Evolutionary conservation across 2,113 vertebrate genomes (phyloP), one percentile per base, ranked within the genome.

Genomic region (Protomyctophum bolini): DNA sequence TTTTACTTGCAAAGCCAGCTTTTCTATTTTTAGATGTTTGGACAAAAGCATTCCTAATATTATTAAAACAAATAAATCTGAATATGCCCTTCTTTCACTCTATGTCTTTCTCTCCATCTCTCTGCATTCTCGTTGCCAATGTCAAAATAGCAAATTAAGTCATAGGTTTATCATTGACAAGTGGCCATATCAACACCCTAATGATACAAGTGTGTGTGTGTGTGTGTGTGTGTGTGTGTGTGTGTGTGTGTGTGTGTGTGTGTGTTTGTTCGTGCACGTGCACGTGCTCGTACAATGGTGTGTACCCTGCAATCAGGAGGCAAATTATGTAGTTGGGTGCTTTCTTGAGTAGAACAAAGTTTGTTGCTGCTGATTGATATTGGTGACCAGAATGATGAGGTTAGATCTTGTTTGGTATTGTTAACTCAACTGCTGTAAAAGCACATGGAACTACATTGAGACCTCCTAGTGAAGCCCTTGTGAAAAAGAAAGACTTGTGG

Each of bases 401-500:
- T 1, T 3, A 66, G 52, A 49, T 58, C 6, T 8, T 63, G 48
- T 63, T 41, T 21, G 33, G 8, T 41, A 8, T 59, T 7, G 3
- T 33, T 58, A 11, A 1, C 33, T 68, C 29, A 11, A 1, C 33
- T 68, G 56, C n/a, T 71, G 15, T 68, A 63, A 41, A 28, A 66
- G 48, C 60, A 9, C 50, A 55, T 2, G 9, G 4, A 8, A 7
- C 11, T 8, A 54, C 15, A 21, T 57, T 10, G 51, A 46, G 10
- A 49, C 56, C 65, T 70, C 49, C 68, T 72, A 14, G 49, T 76
- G 68, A 69, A 61, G 57, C 66, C 8, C 54, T 62, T 21, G 67
- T 80, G 82, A 80, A 72, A 73, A 63, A 81, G 69, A 69, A 76
- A 76, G 74, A 86, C 57, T 41, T 81, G 68, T 85, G 68, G 85